phyloP scores from a whole-genome alignment of 2,113 vertebrate species.

The Aepyceros melampus region DNA sequence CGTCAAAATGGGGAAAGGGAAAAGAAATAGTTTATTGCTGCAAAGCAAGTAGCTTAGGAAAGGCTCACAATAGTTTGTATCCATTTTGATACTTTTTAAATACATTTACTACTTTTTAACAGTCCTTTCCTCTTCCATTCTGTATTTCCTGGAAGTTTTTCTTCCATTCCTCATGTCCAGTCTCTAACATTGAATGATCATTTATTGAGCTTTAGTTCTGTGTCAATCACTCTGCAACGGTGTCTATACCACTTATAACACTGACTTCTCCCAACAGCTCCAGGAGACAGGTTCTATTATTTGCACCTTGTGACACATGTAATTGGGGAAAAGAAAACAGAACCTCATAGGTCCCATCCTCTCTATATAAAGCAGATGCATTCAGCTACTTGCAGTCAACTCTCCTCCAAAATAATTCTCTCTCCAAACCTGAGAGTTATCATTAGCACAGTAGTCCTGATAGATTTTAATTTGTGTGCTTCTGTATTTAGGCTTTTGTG shows the following conservation, averaged over 20 bases:
- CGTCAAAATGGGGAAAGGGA: neutral
- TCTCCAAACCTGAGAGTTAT: neutral
- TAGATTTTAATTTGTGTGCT: neutral
- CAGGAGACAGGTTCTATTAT: neutral
- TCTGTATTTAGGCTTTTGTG: neutral
- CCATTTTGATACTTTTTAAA: neutral
- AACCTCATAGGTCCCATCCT: neutral
- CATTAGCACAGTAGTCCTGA: neutral
- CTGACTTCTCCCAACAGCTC: neutral
- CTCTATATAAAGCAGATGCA: neutral
- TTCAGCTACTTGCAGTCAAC: neutral
- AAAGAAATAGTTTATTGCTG: neutral
- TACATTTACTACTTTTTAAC: neutral
- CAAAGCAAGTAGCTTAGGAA: neutral
- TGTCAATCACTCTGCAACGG: neutral
- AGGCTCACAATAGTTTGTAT: neutral
- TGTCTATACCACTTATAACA: neutral
- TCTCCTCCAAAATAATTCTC: neutral
- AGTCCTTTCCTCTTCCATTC: neutral
- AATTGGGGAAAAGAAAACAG: neutral
- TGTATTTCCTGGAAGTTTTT: neutral
- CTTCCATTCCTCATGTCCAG: neutral
- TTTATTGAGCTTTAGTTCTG: neutral
- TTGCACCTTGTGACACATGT: neutral
- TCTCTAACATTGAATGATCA: neutral